Conservation (phyloP, 2,113 vertebrate genomes). For the Emberiza fucata region DNA sequence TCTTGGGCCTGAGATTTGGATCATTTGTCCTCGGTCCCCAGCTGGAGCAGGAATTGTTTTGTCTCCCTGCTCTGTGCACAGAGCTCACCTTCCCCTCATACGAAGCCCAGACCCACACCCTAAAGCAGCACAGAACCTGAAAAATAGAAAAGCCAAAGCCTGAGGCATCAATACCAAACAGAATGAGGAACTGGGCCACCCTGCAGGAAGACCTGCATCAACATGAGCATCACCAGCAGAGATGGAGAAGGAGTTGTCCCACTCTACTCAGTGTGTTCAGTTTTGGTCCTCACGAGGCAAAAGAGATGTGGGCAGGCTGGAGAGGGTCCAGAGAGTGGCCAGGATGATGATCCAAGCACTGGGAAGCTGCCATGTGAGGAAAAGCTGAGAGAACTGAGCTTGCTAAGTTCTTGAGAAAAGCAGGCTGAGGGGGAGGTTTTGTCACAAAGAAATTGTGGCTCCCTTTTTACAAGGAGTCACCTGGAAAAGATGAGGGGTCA, state of each 20-base stretch:
- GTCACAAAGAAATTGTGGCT: background rate
- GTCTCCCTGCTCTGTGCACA: background rate
- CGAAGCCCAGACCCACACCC: background rate
- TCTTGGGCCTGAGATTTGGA: background rate
- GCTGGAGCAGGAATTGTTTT: background rate
- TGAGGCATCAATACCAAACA: background rate
- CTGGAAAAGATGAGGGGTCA: background rate
- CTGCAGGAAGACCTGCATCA: background rate
- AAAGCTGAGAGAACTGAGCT: background rate
- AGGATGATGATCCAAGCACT: background rate
- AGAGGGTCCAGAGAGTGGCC: background rate
- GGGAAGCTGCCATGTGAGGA: background rate
- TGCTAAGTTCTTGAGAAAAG: background rate
- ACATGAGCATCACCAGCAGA: background rate
- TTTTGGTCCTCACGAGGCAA: background rate
- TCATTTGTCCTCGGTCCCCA: background rate
- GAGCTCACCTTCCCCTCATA: accelerated
- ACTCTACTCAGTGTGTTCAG: background rate
- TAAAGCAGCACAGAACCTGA: background rate
- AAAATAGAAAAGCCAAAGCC: background rate
- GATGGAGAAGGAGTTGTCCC: background rate
- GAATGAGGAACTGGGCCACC: background rate
- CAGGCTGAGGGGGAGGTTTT: background rate
- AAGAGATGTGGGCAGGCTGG: background rate
- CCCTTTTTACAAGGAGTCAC: background rate